A percentile compares a stretch with the other conserved stretches of the same genome.
Evolutionary conservation across 2,888 invertebrate species (phyloP).

Genomic region (Diarsia dahlii): DNA sequence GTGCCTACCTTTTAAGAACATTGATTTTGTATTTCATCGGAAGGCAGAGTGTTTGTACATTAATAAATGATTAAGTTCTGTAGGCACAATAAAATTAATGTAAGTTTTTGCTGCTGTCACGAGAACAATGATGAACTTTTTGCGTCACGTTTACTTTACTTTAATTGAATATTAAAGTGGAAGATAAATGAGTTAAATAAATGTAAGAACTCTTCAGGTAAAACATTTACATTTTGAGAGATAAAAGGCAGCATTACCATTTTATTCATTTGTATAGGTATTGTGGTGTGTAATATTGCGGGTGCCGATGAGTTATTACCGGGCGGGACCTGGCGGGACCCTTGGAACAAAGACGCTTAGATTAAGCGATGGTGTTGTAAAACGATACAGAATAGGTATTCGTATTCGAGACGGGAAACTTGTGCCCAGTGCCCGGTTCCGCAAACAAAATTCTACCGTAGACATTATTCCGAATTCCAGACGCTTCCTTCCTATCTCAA

Average conservation of each 20-base stretch:
- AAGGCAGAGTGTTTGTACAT: slow-evolving; percentile 64
- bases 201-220: slow-evolving; percentile 49
- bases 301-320: slow-evolving; percentile 76
- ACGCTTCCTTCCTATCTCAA: slow-evolving; percentile 66
- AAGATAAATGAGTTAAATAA: slow-evolving; percentile 57
- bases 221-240: slow-evolving; percentile 57
- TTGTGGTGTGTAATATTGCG: slow-evolving; percentile 74
- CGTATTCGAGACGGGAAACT: slow-evolving; percentile 51
- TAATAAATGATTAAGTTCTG: slow-evolving; percentile 58
- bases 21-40: slow-evolving; percentile 73
- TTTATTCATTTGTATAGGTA: slow-evolving; percentile 67
- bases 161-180: slow-evolving; percentile 61
- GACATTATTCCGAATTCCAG: slow-evolving; percentile 77
- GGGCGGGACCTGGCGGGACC: slow-evolving; percentile 70
- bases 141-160: slow-evolving; percentile 58
- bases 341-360: slow-evolving; percentile 76
- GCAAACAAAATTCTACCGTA: slow-evolving; percentile 74
- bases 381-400: slow-evolving; percentile 68
- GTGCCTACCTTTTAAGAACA: slow-evolving; percentile 75
- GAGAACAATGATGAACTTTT: slow-evolving; percentile 69
- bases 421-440: slow-evolving; percentile 64
- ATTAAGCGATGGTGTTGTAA: slow-evolving; percentile 75
- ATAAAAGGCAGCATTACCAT: slow-evolving; percentile 58
- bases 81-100: slow-evolving; percentile 33
- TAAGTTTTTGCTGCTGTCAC: slow-evolving; percentile 41